Conservation (phyloP, 1,140 invertebrate species). For the Drosophila nebulosa region DNA sequence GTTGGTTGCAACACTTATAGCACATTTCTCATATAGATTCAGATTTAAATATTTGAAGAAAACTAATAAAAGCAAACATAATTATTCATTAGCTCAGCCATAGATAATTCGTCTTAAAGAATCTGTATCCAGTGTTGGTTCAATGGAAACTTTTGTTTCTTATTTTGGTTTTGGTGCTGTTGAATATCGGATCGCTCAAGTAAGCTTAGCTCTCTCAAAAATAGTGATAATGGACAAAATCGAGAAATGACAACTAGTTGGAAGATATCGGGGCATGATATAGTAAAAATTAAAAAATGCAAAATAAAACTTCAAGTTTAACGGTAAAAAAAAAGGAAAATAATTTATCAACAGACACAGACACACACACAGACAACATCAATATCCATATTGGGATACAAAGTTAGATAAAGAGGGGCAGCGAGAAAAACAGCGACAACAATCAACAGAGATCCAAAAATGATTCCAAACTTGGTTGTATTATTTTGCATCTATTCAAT, state of each 20-base stretch:
- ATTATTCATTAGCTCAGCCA: constrained; percentile 13
- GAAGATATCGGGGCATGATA: background rate
- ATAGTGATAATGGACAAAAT: too few species aligned
- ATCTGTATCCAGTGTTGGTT: too few species aligned
- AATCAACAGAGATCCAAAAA: constrained; percentile 32
- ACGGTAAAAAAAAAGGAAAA: constrained; percentile 6
- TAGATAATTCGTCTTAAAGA: background rate
- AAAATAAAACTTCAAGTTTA: background rate
- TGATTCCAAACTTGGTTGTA: background rate
- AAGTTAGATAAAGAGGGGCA: background rate
- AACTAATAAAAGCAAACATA: background rate
- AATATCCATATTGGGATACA: background rate
- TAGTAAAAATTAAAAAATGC: too few species aligned
- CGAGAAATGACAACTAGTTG: too few species aligned
- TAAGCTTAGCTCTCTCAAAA: too few species aligned
- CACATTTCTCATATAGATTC: background rate
- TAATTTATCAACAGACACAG: constrained; percentile 27
- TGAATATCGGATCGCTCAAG: too few species aligned
- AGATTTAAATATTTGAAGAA: background rate
- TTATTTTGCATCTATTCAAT: constrained; percentile 1
- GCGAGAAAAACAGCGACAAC: constrained; percentile 20
- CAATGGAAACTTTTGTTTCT: too few species aligned
- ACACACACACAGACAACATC: constrained; percentile 21
- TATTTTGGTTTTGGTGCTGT: background rate
- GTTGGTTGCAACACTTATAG: constrained; percentile 35